phyloP scores from a whole-genome alignment of 2,888 invertebrate species.

The Lithosia quadra region DNA sequence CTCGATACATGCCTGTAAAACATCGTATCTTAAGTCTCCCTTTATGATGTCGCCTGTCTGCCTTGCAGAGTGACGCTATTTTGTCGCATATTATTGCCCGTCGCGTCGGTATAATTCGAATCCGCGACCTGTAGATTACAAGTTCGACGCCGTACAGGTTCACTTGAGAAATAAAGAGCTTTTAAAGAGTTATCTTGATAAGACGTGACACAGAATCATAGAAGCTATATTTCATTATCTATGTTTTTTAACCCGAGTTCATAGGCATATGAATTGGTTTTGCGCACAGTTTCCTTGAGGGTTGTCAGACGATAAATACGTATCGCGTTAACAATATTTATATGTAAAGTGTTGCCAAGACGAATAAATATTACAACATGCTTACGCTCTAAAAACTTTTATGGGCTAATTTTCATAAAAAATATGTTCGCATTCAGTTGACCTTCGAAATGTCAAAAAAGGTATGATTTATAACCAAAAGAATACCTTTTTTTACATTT shows the following conservation, averaged over 20 bases:
- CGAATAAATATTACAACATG: too few relatives aligned
- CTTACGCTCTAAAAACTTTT: too few relatives aligned
- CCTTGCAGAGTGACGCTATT: neutral
- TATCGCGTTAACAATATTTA: neutral
- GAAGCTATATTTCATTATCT: neutral
- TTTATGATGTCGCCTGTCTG: neutral
- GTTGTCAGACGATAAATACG: neutral
- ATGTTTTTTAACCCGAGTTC: constrained; percentile 7
- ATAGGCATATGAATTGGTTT: neutral
- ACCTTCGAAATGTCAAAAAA: too few relatives aligned
- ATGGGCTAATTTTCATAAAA: too few relatives aligned
- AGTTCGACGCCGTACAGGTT: neutral
- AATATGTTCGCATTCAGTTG: too few relatives aligned
- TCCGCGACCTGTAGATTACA: neutral
- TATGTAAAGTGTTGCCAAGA: neutral
- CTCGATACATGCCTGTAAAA: neutral
- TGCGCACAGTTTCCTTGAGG: neutral
- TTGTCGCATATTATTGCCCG: neutral
- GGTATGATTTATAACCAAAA: too few relatives aligned
- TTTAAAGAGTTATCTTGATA: constrained; percentile 3
- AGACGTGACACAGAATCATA: neutral
- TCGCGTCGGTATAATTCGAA: neutral
- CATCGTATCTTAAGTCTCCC: neutral
- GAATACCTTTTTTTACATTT: too few relatives aligned
- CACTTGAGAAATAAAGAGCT: neutral